Conservation (phyloP, 2,113 vertebrate species). For the Myiagra hebetior region DNA sequence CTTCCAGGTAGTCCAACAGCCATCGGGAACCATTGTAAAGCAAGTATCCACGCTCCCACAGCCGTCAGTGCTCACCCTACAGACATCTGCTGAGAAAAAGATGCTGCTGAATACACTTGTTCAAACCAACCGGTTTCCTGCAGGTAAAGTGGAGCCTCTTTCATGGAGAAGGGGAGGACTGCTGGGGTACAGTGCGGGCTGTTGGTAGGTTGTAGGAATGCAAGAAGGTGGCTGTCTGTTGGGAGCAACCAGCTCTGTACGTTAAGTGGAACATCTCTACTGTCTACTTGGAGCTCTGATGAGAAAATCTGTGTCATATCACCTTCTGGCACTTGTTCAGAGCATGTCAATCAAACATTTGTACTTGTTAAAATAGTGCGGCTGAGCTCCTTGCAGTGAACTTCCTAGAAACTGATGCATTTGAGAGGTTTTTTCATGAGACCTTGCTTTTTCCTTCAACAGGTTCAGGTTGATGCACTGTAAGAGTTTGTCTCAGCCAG, state of each 20-base stretch:
- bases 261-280: neutral
- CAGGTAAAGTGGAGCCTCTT: constrained; percentile 30
- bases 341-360: neutral
- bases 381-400: neutral
- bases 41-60: constrained; percentile 46
- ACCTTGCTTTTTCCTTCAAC: neutral
- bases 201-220: neutral
- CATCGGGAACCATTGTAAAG: constrained; percentile 65
- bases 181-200: neutral
- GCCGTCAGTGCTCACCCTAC: constrained; percentile 52
- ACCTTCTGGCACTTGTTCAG: neutral
- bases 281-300: neutral
- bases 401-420: neutral
- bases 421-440: neutral
- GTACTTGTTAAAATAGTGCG: neutral
- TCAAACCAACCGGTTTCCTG: constrained; percentile 52
- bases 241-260: neutral
- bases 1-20: constrained; percentile 78
- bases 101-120: constrained; percentile 25
- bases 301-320: neutral
- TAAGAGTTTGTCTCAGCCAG: neutral
- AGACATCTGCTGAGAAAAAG: constrained; percentile 57
- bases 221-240: neutral
- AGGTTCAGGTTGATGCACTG: neutral
- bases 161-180: neutral